Percentiles rank a stretch among this genome's conserved stretches.
Conservation (phyloP, 1,140 invertebrate genomes). For the Sogatella furcifera region DNA sequence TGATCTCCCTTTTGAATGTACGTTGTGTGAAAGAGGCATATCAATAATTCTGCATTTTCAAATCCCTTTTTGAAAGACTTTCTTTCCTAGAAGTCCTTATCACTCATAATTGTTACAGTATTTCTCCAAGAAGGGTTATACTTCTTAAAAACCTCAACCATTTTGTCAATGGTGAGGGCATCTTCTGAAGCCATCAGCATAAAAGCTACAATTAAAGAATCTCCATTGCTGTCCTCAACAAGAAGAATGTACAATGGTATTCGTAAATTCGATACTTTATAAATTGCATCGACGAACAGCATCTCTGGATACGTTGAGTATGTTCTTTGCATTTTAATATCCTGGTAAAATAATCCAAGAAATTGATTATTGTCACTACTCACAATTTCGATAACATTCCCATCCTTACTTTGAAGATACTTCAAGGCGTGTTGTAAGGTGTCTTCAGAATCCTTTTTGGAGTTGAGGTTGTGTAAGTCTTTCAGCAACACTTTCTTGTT, state of each 20-base stretch:
- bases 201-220: neutral
- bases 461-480: neutral
- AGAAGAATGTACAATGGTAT: neutral
- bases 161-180: neutral
- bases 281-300: neutral
- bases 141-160: slow-evolving; percentile 1
- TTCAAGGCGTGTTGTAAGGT: neutral
- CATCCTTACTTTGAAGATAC: neutral
- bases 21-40: no score
- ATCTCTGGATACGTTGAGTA: neutral
- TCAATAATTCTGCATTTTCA: neutral
- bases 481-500: neutral
- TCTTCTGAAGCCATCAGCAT: neutral
- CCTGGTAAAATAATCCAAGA: slow-evolving; percentile 1
- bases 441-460: neutral
- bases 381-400: neutral
- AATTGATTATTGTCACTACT: neutral
- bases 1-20: no score
- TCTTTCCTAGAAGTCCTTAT: slow-evolving; percentile 5
- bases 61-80: slow-evolving; percentile 4
- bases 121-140: neutral
- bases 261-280: neutral
- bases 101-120: neutral
- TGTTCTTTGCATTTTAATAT: neutral
- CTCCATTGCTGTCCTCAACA: slow-evolving; percentile 1